Evolutionary conservation across 2,888 invertebrate genomes (phyloP), one percentile per base, ranked within the genome.

Genomic region (Apantesis nais): DNA sequence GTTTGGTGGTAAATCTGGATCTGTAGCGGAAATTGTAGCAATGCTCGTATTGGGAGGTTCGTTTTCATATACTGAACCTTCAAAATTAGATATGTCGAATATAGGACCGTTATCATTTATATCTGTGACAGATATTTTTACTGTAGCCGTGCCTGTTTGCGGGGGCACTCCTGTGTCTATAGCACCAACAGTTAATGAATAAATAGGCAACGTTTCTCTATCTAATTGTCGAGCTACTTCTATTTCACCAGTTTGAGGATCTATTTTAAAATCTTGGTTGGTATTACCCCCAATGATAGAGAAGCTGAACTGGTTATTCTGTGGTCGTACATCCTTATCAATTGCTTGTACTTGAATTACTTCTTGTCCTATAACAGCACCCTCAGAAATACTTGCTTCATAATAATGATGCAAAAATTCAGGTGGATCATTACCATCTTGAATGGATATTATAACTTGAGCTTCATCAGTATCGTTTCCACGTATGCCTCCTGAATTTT

Each of bases 391-490:
- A 74, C 96, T 96, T 0, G 97, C 96, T 84, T 97, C 97, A 88
- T 99, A 99, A 31, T 96, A 88, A 66, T 95, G 96, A 83, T 97
- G 96, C n/a, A 97, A 91, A 88, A 99, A 99, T 88, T 98, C 98
- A 0, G 99, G 99, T 0, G 99, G 98, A 93, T 99, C 99, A 88
- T 99, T 99, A 31, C 99, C 99, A 89, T 99, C 99, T 93, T 99
- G 98, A 76, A 99, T 98, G 0, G 98, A 97, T 75, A 99, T 97
- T 65, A 98, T 98, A 0, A 99, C 98, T 92, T 98, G 98, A 7
- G 99, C 99, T 92, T 98, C 98, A 87, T 99, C 99, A 0, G 99
- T 99, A 85, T 99, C 99, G 88, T 99, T 99, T 5, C 99, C 99
- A 58, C 97, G 96, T 80, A 99, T 99, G 29, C 98, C 98, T 22